phyloP scores from a whole-genome alignment of 2,113 vertebrate species.

The Pangasianodon hypophthalmus region DNA sequence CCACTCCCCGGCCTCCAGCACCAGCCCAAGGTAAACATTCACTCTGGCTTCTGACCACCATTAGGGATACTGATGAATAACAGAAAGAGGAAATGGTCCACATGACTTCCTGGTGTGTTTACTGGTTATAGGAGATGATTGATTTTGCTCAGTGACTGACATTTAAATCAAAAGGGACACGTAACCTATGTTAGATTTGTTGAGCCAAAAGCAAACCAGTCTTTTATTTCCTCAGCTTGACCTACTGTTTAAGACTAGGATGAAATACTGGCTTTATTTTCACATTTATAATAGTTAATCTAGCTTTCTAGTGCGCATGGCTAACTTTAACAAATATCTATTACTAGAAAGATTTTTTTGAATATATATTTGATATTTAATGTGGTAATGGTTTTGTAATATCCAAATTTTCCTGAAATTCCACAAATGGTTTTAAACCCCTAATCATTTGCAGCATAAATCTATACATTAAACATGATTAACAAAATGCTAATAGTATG shows the following conservation, averaged over 20 bases:
- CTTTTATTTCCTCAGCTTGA: neutral
- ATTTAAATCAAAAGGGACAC: neutral
- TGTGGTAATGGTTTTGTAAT: no score
- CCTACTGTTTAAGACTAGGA: neutral
- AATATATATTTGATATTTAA: no score
- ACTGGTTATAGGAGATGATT: neutral
- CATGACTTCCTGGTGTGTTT: neutral
- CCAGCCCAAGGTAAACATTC: constrained; percentile 72
- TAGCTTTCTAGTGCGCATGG: neutral
- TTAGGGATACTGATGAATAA: neutral
- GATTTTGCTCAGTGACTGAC: neutral
- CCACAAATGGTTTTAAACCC: no score
- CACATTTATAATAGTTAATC: neutral
- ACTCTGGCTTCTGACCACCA: neutral
- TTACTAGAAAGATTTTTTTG: no score
- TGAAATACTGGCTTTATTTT: no score
- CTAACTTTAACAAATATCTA: no score
- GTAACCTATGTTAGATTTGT: neutral
- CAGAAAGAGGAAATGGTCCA: neutral
- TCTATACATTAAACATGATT: no score
- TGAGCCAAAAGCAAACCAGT: no score
- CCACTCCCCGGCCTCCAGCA: constrained; percentile 71
- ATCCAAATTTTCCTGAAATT: no score
- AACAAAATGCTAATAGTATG: no score
- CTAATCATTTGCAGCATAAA: no score